Base-by-base conservation (phyloP, 2,888 invertebrate genomes). In the Ichneumoninae sp. region DNA sequence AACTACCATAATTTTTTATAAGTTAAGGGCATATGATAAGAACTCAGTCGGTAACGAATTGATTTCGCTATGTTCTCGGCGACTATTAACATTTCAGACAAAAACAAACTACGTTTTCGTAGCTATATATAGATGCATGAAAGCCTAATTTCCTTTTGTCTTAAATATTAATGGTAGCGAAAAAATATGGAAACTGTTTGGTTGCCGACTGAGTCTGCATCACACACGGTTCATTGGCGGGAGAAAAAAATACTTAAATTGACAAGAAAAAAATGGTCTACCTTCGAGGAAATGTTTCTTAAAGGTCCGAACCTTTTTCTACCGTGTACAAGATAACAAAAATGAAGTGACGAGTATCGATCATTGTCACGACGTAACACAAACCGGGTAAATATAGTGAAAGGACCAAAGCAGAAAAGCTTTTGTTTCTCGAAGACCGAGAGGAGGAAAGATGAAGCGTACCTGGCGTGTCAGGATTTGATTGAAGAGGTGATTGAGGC, bases 401-500 rank as follows among this genome's bases (percentile, higher is more conserved):
- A 8, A n/a, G 30, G 33, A 33, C 13, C 13, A 50, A 50, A 74
- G 19, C 47, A 19, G 19, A 22, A 36, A 16, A 22, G 36, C n/a
- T 16, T 66, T 66, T 36, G 54, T 66, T 8, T 40, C n/a, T 66
- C 22, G 40, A 40, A n/a, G 10, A 40, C 10, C 3, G 10, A 66
- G 8, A 36, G n/a, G 33, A 36, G 65, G 40, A 65, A 16, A 44
- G 60, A 66, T 7, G 33, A 69, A 71, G 47, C 70, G 0, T 94
- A 94, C 89, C 95, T 94, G 52, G 94, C 57, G 83, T 81, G 50
- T 82, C 81, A 70, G 72, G 69, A 77, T 80, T 66, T 91, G 86
- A 95, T 94, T 90, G 95, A 93, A 90, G 94, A 92, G 92, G 95
- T 93, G 84, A 95, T 91, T 68, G 94, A 90, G 90, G 94, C 93